phyloP scores from a whole-genome alignment of 2,888 invertebrate species.

The Acanthosepion esculentum region DNA sequence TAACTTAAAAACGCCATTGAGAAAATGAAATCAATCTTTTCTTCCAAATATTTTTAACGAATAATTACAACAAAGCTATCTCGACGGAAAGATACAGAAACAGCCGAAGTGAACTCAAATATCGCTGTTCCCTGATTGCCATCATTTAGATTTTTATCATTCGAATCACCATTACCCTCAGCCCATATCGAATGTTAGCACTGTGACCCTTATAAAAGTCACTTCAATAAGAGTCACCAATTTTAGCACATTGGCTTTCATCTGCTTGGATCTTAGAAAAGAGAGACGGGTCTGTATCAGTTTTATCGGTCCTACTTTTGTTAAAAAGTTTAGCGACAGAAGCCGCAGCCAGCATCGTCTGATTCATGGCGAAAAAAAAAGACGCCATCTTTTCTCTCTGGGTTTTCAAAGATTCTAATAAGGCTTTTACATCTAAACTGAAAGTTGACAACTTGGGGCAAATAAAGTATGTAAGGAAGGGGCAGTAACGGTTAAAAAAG shows the following conservation, averaged over 20 bases:
- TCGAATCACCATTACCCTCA: not conserved
- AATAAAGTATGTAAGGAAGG: too few relatives aligned
- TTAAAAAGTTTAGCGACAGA: not conserved
- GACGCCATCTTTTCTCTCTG: not conserved
- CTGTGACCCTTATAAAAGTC: conserved; percentile 33
- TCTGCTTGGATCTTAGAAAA: not conserved
- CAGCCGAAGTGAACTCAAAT: not conserved
- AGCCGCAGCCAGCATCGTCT: not conserved
- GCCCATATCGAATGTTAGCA: not conserved
- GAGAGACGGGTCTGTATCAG: not conserved
- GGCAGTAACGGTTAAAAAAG: too few relatives aligned
- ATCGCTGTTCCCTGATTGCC: not conserved
- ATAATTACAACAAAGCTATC: too few relatives aligned
- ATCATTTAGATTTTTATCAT: not conserved
- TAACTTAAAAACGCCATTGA: too few relatives aligned
- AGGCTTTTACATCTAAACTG: not conserved
- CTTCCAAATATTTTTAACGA: too few relatives aligned
- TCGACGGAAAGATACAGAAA: not conserved
- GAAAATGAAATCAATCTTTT: too few relatives aligned
- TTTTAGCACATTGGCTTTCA: not conserved
- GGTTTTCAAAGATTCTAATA: not conserved
- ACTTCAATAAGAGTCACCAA: not conserved
- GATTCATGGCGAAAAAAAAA: not conserved
- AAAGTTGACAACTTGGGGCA: too few relatives aligned
- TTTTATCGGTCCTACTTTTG: not conserved